Base-by-base conservation (phyloP, 2,113 vertebrate genomes). In the Patagioenas fasciata region DNA sequence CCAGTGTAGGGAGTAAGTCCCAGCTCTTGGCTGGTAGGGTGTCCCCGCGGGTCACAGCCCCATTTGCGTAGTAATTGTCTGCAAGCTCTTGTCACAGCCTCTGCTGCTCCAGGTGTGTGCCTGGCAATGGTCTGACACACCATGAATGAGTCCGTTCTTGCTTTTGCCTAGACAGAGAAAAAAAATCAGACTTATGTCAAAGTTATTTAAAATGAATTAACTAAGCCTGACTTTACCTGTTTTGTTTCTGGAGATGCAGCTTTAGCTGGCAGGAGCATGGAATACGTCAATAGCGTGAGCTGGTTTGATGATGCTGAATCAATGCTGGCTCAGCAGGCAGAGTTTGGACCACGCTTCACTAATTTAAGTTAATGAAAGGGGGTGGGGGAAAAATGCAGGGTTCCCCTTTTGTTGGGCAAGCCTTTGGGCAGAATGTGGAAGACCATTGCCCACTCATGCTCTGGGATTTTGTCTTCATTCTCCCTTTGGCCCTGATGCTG, bases 41-140 rank as follows among this genome's bases (percentile, higher is more conserved):
- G 85, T 83, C 79, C 83, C 80, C 13, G 13, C 19, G 88, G 95
- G 60, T 87, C 78, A 7, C 60, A 62, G 89, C 38, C 47, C 23
- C 2, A 7, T 40, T 70, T 18, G 85, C 3, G 1, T 47, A 58
- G 60, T 58, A 51, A 38, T 44, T 77, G 58, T 69, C 74, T 5
- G 3, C 14, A 2, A 57, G 69, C 4, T 47, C 42, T 51, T 80
- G 81, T 85, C 85, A 13, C 57, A 4, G 71, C 26, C 53, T 40
- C 78, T 66, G 53, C 79, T 47, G 57, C 79, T 47, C 25, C 80
- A 28, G 85, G 31, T 26, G 51, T 44, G 5, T 13, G 74, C 42
- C 95, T 91, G 94, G 91, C 64, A 64, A 26, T 28, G 94, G 72
- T 89, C 88, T 92, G 3, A 3, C 69, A 67, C 86, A 60, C 88